These are phyloP conservation scores for Fundulus diaphanus DNA, from an alignment of 2,797 vertebrate species.

Conservation along the genomic window DNA sequence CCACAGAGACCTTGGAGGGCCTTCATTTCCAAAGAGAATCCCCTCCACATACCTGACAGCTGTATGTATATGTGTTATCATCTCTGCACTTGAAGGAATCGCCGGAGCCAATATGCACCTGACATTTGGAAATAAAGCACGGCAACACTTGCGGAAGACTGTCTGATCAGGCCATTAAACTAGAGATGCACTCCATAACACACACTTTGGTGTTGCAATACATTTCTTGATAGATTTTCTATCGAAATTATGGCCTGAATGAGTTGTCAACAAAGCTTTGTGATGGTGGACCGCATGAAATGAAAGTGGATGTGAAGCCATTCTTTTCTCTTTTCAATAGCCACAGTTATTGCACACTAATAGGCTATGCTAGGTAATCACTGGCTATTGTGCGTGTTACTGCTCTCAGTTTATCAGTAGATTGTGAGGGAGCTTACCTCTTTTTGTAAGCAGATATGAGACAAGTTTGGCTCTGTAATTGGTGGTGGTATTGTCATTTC, in stretches of 20 bases:
- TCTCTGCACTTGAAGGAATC: slow-evolving; percentile 68
- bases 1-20: slow-evolving; percentile 73
- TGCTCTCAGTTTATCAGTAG: slow-evolving; percentile 68
- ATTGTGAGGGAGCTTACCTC: slow-evolving; percentile 40
- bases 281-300: slow-evolving; percentile 75
- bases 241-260: slow-evolving; percentile 70
- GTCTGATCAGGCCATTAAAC: slow-evolving; percentile 68
- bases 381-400: slow-evolving; percentile 78
- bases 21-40: slow-evolving; percentile 55
- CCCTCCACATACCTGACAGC: slow-evolving; percentile 78
- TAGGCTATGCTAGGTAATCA: slow-evolving; percentile 81
- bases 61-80: slow-evolving; percentile 79
- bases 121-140: slow-evolving; percentile 66
- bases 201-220: slow-evolving; percentile 69
- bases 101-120: slow-evolving; percentile 75
- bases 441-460: slow-evolving; percentile 73
- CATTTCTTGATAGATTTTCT: slow-evolving; percentile 60
- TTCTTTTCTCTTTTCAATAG: slow-evolving; percentile 80
- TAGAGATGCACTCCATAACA: slow-evolving; percentile 66
- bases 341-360: slow-evolving; percentile 78
- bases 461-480: slow-evolving; percentile 73
- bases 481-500: slow-evolving; percentile 69
- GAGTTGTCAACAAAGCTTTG: slow-evolving; percentile 74
- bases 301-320: slow-evolving; percentile 79
- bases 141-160: slow-evolving; percentile 58